Percentiles rank a stretch among this genome's conserved stretches.
These are phyloP conservation scores for Apis laboriosa DNA, from an alignment of 1,140 invertebrate species.

Conservation along the genomic window DNA sequence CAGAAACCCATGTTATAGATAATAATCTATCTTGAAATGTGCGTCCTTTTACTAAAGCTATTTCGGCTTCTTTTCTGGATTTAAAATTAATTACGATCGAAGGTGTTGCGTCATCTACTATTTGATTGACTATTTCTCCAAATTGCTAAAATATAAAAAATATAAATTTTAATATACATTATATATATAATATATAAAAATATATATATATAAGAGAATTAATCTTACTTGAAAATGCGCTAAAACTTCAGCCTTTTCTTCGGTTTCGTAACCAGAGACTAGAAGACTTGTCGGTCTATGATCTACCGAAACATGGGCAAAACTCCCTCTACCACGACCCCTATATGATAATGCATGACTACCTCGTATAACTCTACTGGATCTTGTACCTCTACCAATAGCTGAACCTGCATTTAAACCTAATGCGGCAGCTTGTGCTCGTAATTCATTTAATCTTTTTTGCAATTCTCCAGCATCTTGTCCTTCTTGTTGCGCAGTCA, in stretches of 20 bases:
- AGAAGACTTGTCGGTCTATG: constrained; percentile 90
- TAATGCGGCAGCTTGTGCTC: constrained; percentile 82
- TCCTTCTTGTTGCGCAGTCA: constrained; percentile 90
- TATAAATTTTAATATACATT: not conserved
- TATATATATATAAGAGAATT: not conserved
- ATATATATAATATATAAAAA: not conserved
- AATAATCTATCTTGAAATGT: constrained; percentile 84
- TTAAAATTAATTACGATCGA: constrained; percentile 87
- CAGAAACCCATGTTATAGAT: constrained; percentile 80
- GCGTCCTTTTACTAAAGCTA: constrained; percentile 84
- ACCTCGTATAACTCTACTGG: constrained; percentile 69
- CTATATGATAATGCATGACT: constrained; percentile 71
- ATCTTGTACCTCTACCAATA: constrained; percentile 63
- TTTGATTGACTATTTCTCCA: constrained; percentile 87
- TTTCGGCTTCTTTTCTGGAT: constrained; percentile 88
- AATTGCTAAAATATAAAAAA: constrained; percentile 83
- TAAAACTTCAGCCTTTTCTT: constrained; percentile 86
- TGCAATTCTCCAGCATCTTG: constrained; percentile 88
- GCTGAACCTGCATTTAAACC: constrained; percentile 70
- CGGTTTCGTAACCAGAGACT: constrained; percentile 88
- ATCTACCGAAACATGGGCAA: constrained; percentile 87
- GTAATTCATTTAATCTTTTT: constrained; percentile 87
- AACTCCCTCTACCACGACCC: constrained; percentile 75
- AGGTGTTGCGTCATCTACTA: constrained; percentile 85
- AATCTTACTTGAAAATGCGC: constrained; percentile 86